phyloP scores from a whole-genome alignment of 2,113 vertebrate genomes.

The Colaptes auratus region DNA sequence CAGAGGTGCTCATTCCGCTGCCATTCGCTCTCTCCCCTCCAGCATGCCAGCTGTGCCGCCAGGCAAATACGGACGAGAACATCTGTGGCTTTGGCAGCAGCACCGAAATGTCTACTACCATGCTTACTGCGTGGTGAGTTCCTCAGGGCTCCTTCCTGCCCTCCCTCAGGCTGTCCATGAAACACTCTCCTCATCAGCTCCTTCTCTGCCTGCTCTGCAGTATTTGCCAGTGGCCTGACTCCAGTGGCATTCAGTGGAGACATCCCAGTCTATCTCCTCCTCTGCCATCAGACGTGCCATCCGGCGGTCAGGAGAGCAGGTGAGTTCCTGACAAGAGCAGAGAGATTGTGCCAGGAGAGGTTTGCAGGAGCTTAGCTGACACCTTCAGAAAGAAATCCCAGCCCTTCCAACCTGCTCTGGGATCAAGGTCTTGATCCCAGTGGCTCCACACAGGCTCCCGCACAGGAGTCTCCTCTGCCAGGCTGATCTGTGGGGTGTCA shows the following conservation, averaged over 20 bases:
- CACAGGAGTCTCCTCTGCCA: no score
- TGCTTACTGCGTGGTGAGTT: not conserved
- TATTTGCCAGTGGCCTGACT: not conserved
- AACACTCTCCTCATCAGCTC: not conserved
- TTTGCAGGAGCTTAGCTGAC: not conserved
- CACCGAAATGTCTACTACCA: not conserved
- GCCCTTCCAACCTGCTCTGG: not conserved
- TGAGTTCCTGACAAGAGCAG: not conserved
- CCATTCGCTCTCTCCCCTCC: not conserved
- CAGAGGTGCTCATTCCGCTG: not conserved
- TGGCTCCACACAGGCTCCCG: no score
- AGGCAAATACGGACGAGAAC: not conserved
- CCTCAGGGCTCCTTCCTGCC: not conserved
- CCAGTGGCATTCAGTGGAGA: fast-evolving
- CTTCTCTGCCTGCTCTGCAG: not conserved
- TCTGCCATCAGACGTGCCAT: not conserved
- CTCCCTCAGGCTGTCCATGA: not conserved
- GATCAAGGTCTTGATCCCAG: no score
- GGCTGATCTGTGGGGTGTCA: no score
- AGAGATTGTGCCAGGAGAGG: not conserved
- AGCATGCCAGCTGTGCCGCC: not conserved
- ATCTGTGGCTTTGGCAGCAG: not conserved
- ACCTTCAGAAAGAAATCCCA: not conserved
- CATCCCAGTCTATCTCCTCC: not conserved
- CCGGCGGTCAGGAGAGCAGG: not conserved